A percentile compares a stretch with the other conserved stretches of the same genome.
phyloP scores from a whole-genome alignment of 92 coral and sea anemone genomes.

The Porites lobata region DNA sequence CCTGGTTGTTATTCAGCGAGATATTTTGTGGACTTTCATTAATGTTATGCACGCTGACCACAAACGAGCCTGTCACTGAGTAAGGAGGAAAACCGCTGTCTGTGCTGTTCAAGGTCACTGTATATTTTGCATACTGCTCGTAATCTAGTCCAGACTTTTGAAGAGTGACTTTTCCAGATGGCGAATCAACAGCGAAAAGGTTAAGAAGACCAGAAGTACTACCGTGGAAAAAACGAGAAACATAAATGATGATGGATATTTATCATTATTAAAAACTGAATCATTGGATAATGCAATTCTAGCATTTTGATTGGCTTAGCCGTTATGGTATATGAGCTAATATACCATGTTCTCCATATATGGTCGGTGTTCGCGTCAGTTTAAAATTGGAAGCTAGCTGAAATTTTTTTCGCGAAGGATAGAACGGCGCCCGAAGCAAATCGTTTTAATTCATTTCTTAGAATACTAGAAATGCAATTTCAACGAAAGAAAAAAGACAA shows the following conservation, averaged over 20 bases:
- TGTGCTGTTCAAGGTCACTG: constrained; percentile 69
- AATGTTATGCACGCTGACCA: constrained; percentile 76
- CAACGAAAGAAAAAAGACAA: too few relatives aligned
- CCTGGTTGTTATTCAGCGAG: constrained; percentile 68
- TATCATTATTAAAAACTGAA: too few relatives aligned
- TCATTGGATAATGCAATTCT: too few relatives aligned
- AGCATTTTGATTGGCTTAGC: too few relatives aligned
- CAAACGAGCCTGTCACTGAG: constrained; percentile 74
- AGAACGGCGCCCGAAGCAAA: too few relatives aligned
- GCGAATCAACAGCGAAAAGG: constrained; percentile 74
- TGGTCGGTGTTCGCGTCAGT: too few relatives aligned
- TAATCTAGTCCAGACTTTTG: constrained; percentile 76
- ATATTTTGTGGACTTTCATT: constrained; percentile 90
- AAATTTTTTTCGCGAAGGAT: too few relatives aligned
- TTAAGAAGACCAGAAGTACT: constrained; percentile 59
- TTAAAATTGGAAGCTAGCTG: too few relatives aligned
- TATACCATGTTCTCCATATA: too few relatives aligned
- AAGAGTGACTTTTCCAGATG: constrained; percentile 72
- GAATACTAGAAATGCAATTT: too few relatives aligned
- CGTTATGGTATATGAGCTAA: too few relatives aligned
- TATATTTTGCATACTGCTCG: constrained; percentile 76
- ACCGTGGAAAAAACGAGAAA: neutral
- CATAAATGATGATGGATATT: neutral
- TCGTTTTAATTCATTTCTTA: too few relatives aligned
- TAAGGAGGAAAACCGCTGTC: constrained; percentile 96